These are phyloP conservation scores for Zoanthus solanderi DNA, from an alignment of 92 coral and sea anemone species.

Conservation along the genomic window DNA sequence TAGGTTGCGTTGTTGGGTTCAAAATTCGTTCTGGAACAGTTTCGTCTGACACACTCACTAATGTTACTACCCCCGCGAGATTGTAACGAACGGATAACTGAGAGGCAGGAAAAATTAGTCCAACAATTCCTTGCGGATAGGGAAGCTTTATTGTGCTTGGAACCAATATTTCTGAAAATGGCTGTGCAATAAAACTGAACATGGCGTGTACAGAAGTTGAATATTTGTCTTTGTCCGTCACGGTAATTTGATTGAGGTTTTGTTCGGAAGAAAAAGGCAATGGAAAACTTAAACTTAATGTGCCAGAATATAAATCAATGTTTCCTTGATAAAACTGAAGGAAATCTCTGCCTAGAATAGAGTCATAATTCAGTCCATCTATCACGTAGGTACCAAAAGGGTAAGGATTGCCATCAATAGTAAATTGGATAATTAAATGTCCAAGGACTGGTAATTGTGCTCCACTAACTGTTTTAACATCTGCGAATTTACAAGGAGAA, in stretches of 20 bases:
- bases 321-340: conserved; percentile 8
- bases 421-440: background rate
- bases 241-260: background rate
- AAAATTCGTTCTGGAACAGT: conserved; percentile 26
- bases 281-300: conserved; percentile 14
- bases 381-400: conserved; percentile 40
- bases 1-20: conserved; percentile 27
- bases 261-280: conserved; percentile 9
- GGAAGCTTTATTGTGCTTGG: conserved; percentile 20
- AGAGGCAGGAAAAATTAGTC: conserved; percentile 24
- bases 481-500: background rate
- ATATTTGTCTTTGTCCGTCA: background rate
- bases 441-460: conserved; percentile 36
- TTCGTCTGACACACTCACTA: conserved; percentile 36
- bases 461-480: conserved; percentile 49
- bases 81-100: conserved; percentile 47
- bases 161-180: conserved; percentile 46
- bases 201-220: conserved; percentile 28
- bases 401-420: conserved; percentile 14
- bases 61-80: conserved; percentile 52
- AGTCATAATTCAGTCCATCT: conserved; percentile 42
- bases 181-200: conserved; percentile 39
- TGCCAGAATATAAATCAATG: conserved; percentile 17
- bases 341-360: conserved; percentile 54
- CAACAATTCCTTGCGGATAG: background rate